These are phyloP conservation scores for Xiphydria camelus DNA, from an alignment of 2,888 invertebrate species.

Conservation along the genomic window DNA sequence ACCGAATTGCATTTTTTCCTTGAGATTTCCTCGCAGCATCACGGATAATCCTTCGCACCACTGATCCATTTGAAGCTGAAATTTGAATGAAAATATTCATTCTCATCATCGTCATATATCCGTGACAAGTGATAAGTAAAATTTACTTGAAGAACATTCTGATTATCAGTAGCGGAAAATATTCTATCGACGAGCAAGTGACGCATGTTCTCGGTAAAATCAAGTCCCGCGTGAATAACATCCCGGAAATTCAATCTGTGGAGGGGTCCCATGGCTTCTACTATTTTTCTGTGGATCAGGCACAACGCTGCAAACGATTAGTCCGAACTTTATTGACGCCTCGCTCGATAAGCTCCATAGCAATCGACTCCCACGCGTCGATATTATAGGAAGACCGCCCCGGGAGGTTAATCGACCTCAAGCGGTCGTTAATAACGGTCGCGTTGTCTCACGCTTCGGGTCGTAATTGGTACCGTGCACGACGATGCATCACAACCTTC, in stretches of 20 bases:
- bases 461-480: not conserved
- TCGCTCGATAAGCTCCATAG: not conserved
- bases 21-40: constrained; percentile 60
- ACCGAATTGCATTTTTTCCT: constrained; percentile 58
- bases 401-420: not conserved
- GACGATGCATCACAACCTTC: constrained; percentile 33
- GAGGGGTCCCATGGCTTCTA: constrained; percentile 36
- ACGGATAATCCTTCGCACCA: constrained; percentile 60
- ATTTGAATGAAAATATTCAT: not conserved
- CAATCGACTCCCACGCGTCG: not conserved
- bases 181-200: constrained; percentile 47
- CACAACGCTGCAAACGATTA: constrained; percentile 34
- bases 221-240: constrained; percentile 44
- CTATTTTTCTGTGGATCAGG: constrained; percentile 45
- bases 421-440: not conserved
- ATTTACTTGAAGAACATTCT: constrained; percentile 31
- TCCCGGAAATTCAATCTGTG: constrained; percentile 40
- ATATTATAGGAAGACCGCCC: not conserved
- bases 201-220: constrained; percentile 51
- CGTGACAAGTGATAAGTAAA: not conserved
- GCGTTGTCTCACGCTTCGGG: not conserved
- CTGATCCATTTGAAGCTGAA: constrained; percentile 22
- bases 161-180: constrained; percentile 39
- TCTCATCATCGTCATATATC: not conserved
- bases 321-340: too few relatives aligned